Evolutionary conservation across 2,113 vertebrate genomes (phyloP), one percentile per base, ranked within the genome.

Genomic region (Oriolus oriolus): DNA sequence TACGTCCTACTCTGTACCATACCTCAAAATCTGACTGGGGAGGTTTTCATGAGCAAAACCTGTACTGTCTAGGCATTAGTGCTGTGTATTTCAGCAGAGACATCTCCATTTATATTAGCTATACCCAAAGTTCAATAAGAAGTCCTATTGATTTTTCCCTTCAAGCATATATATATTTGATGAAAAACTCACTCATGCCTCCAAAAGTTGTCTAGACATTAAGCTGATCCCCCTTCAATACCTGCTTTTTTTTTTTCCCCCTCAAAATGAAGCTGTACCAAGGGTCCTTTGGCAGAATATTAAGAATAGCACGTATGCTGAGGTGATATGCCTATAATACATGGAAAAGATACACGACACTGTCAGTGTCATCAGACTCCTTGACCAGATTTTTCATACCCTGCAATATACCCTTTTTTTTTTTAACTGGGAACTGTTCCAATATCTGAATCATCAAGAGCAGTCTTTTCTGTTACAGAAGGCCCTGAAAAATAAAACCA

Each of bases 381-480:
- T 73, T 78, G 44, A 78, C 65, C 70, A 91, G 45, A 61, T 85
- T 87, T 95, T 83, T 84, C 59, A 77, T 63, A 65, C 14, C 27
- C 70, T 80, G 54, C 16, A 83, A 83, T 28, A 53, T 16, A 85
- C 13, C 5, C 5, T 68, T 42, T 53, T 39, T 69, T 19, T 77
- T 59, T 68, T 14, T 4, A 7, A 35, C 63, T 74, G 79, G 75
- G 75, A 96, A 27, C 24, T n/a, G 24, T 83, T 91, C 84, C 91
- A 91, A 80, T 15, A 80, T 28, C 75, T 82, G 75, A 96, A 66
- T 90, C 93, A 90, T 80, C 42, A 85, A 77, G 30, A 96, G 37
- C 27, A 60, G 60, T 13, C 61, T 91, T 87, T 61, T 87, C 84
- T 95, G 88, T 69, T 63, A 75, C 44, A 88, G 80, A 95, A 83